Base-by-base conservation (phyloP, 2,888 invertebrate species). In the Ormyrus rosae region DNA sequence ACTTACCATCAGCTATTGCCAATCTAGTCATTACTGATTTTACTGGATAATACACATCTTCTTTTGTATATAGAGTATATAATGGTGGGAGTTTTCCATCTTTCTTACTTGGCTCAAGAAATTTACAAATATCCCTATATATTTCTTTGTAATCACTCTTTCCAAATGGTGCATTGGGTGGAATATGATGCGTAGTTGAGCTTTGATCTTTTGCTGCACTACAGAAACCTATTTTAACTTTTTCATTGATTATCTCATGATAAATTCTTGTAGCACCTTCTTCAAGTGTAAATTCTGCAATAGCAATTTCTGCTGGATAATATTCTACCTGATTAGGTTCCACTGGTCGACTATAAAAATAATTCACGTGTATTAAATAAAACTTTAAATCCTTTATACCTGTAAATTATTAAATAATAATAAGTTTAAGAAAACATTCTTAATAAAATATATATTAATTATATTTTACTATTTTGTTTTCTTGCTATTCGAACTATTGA, bases 231-330 rank as follows among this genome's bases (percentile, higher is more conserved):
- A 90, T 69, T 48, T 89, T 90, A 50, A 92, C 89, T 80, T 82
- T 86, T 79, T 85, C 89, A 85, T 91, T 90, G 0, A 93, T 86
- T 8, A 92, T 89, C 0, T 90, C 85, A 64, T 92, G 91, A 61
- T 86, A 88, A 5, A 86, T 60, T 4, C 86, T 83, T 8, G 81
- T 85, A 0, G 92, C 85, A 0, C 93, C 93, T 1, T 91, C 84
- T 63, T 89, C 84, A 0, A 93, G 81, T 0, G 91, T 91, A 84
- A 91, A 93, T 82, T 91, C 88, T 11, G 89, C 88, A 0, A 93
- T 83, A 0, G 92, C 91, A 56, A 93, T 89, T 86, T 93, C 93
- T 0, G 93, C 93, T 0, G 93, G 93, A 34, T 91, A 87, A 84
- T 91, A 92, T 13, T 85, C 84, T n/a, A 76, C 58, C 7, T 64